Evolutionary conservation across 2,797 vertebrate species (phyloP).

Genomic region (Sebastolobus alascanus): DNA sequence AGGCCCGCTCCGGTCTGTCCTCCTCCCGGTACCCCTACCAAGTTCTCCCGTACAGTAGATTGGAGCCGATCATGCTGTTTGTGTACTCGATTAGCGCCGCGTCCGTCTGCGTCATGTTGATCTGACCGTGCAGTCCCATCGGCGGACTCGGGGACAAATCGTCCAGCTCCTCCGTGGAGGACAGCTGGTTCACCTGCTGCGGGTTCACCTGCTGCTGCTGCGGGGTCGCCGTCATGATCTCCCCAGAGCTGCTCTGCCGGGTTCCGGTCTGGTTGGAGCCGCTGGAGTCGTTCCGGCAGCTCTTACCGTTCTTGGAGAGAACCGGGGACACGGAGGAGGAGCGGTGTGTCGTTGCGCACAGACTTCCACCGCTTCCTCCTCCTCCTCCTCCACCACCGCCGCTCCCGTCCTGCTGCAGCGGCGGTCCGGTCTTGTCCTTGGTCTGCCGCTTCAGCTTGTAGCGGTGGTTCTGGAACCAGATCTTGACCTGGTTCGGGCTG

Average conservation of each 20-base stretch:
- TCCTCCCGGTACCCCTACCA: constrained; percentile 81
- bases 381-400: constrained; percentile 18
- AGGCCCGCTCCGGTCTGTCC: neutral
- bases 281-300: constrained; percentile 85
- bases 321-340: constrained; percentile 85
- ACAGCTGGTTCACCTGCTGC: constrained; percentile 71
- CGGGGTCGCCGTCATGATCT: constrained; percentile 5
- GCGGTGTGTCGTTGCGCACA: constrained; percentile 86
- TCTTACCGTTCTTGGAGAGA: constrained; percentile 87
- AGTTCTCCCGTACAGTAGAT: constrained; percentile 94
- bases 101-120: constrained; percentile 89
- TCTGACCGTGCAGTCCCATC: constrained; percentile 83
- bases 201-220: constrained; percentile 29
- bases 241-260: constrained; percentile 44
- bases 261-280: constrained; percentile 65
- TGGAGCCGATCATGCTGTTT: constrained; percentile 88
- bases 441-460: constrained; percentile 97
- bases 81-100: constrained; percentile 89
- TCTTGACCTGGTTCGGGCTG: constrained; percentile 96
- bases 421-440: constrained; percentile 91
- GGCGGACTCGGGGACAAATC: constrained; percentile 90
- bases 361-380: constrained; percentile 50
- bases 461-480: constrained; percentile 98
- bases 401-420: constrained; percentile 80
- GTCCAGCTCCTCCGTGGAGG: constrained; percentile 86